A percentile compares a stretch with the other conserved stretches of the same genome.
Conservation (phyloP, 2,888 invertebrate genomes). For the Ellobium chinense region DNA sequence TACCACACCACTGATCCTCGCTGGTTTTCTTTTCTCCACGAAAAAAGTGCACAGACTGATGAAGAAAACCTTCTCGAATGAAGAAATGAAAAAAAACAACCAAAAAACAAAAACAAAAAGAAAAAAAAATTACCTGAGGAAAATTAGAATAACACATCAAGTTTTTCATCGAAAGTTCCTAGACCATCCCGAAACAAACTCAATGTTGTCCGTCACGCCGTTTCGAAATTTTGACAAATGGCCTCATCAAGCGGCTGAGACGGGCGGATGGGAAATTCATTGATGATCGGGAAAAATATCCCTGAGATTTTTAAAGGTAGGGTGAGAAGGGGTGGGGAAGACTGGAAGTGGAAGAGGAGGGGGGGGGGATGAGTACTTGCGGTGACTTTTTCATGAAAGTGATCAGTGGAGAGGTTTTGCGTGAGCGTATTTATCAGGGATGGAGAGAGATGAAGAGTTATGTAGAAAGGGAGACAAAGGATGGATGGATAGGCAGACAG, state of each 20-base stretch:
- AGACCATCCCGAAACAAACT: slow-evolving; percentile 1
- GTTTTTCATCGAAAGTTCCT: neutral
- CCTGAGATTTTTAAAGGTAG: neutral
- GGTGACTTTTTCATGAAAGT: neutral
- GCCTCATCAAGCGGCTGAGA: neutral
- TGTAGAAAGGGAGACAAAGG: neutral
- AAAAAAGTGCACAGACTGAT: no score
- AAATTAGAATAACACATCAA: slow-evolving; percentile 9
- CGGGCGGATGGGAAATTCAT: slow-evolving; percentile 19
- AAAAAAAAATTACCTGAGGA: neutral
- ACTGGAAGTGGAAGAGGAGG: neutral
- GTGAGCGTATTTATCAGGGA: neutral
- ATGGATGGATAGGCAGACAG: no score
- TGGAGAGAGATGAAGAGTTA: neutral
- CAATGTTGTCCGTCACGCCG: slow-evolving; percentile 27
- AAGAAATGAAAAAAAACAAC: neutral
- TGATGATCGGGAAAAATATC: neutral
- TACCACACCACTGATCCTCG: no score
- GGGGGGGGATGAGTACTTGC: neutral
- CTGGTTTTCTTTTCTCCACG: no score
- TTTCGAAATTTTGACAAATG: slow-evolving; percentile 25
- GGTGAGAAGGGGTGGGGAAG: neutral
- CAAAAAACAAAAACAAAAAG: slow-evolving; percentile 21
- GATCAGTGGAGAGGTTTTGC: neutral
- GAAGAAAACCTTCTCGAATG: no score